These are phyloP conservation scores for Tachycineta bicolor DNA, from an alignment of 2,113 vertebrate genomes.

Conservation along the genomic window DNA sequence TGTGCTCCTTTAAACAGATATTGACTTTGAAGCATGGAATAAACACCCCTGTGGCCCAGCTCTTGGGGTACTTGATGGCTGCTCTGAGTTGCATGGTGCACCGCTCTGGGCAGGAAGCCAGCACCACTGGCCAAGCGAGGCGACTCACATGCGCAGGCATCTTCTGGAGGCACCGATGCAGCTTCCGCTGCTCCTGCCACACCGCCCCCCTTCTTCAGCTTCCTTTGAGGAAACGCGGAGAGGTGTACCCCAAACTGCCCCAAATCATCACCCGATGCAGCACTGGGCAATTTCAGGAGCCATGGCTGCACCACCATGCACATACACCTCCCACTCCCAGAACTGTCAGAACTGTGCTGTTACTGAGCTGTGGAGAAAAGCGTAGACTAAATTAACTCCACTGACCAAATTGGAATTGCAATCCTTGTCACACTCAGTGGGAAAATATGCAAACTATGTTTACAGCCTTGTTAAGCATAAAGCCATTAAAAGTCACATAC, in stretches of 20 bases:
- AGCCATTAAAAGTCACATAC: slow-evolving; percentile 37
- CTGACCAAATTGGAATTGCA: background rate
- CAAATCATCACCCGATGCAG: background rate
- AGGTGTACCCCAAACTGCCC: background rate
- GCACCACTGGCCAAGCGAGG: background rate
- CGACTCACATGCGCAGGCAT: background rate
- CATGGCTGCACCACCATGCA: accelerated
- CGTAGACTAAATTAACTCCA: slow-evolving; percentile 8
- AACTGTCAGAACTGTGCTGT: background rate
- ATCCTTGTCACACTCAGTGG: background rate
- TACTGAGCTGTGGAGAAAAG: background rate
- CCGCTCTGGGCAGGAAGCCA: slow-evolving; percentile 9
- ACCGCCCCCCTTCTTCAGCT: background rate
- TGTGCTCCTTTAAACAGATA: background rate
- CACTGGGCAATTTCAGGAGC: background rate
- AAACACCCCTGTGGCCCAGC: background rate
- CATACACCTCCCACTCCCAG: background rate
- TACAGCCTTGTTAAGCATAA: slow-evolving; percentile 42
- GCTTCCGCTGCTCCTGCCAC: background rate
- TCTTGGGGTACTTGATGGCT: background rate
- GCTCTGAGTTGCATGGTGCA: background rate
- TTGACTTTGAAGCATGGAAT: accelerated
- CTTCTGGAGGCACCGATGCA: background rate
- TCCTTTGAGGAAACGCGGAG: background rate
- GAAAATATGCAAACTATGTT: slow-evolving; percentile 41